Base-by-base conservation (phyloP, 37 sponge, comb jelly and placozoan genomes). In the Axinella damicornis region DNA sequence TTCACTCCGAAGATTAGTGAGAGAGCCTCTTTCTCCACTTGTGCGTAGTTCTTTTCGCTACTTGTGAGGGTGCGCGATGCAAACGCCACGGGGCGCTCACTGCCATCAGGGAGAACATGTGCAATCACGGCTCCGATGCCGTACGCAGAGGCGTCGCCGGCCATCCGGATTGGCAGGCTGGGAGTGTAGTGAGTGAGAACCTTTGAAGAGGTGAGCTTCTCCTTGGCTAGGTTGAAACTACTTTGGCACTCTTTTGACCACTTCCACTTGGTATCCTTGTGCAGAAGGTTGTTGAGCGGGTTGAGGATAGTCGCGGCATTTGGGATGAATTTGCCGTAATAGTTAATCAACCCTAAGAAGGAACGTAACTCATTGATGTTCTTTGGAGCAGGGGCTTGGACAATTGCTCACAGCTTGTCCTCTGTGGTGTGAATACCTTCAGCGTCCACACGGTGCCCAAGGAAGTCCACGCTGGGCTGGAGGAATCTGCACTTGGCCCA, bases 271-370 rank as follows among this genome's bases (percentile, higher is more conserved):
- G 34, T 11, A 2, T 32, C 46, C 73, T 71, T 71, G 31, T 9
- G 73, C 74, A 71, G 46, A 9, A 71, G 11, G 5, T 41, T 25
- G 30, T 71, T 35, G 9, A 71, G 34, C 30, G 73, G 73, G 25
- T 27, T 2, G 25, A 35, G 30, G 2, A 39, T 33, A 6, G 30
- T 25, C 5, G 73, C 25, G 6, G 46, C 41, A 32, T 71, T 35
- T 32, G 73, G 73, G 46, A 71, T 35, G 46, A 71, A 71, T 39
- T 32, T 71, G 2, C 73, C 73, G 34, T 71, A 71, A 71, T 33
- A 39, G 12, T 39, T 71, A 6, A 39, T 32, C 46, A 71, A 32
- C 5, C 73, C 73, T 11, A 71, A 32, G 73, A 71, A 71, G 41
- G 73, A 71, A 5, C 74, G 41, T 9, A 71, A 39, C 31, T 71